Evolutionary conservation across 2,888 invertebrate genomes (phyloP), one percentile per base, ranked within the genome.

Genomic region (Fragum sueziense): DNA sequence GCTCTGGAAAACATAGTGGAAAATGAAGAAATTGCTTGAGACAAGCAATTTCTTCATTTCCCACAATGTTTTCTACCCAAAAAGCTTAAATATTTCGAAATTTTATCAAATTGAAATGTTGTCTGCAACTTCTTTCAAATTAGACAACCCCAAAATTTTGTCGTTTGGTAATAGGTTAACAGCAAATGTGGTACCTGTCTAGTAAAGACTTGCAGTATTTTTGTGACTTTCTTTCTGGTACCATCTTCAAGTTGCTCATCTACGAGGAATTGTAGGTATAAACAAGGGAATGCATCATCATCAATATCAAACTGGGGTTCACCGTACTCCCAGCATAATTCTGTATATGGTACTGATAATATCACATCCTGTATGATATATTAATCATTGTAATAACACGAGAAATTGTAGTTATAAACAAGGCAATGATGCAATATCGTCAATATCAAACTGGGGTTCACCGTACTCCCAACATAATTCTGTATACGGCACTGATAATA

Each of bases 391-490:
- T n/a, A n/a, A n/a, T n/a, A n/a, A n/a, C 29, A 77, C 82, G 7
- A 90, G 95, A 93, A 97, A 97, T 94, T 98, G 98, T 25, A 99
- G 94, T 93, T 98, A 98, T 82, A 99, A 95, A 92, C 98, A 98
- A 11, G 98, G 98, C 86, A 97, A 94, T n/a, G n/a, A n/a, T 90
- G 97, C 97, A 92, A 98, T 97, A 25, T 95, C 95, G 89, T 94
- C 94, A 91, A 97, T 96, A 89, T 96, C 96, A 90, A 97, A 96
- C 0, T 97, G 96, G 0, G 97, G 96, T 90, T 97, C 96, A 0
- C 97, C 97, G 93, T 96, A 96, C 93, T 98, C 97, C 97, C 98
- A 98, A 22, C 97, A 97, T 85, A 98, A 94, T 90, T 98, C 97
- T 90, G 97, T 97, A 90, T 97, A 98, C 62, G 96, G 95, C 65